A percentile compares a stretch with the other conserved stretches of the same genome.
phyloP scores from a whole-genome alignment of 2,797 vertebrate species.

The Mormyrus proboscirostris region DNA sequence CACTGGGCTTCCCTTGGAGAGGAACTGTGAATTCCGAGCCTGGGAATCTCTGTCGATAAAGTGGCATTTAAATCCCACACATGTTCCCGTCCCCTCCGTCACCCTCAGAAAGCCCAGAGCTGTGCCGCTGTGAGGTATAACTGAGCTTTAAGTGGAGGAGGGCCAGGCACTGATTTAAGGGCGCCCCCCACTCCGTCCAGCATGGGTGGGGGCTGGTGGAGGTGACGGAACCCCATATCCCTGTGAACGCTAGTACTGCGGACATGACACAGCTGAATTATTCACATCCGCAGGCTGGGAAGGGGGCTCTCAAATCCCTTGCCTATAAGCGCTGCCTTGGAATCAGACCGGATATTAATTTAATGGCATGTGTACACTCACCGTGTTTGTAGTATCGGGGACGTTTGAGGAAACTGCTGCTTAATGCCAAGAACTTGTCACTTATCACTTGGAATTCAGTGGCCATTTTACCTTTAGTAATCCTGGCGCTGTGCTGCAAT shows the following conservation, averaged over 20 bases:
- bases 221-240: not conserved
- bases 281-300: not conserved
- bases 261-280: conserved; percentile 18
- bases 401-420: not conserved
- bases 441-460: not conserved
- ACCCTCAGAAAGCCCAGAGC: not conserved
- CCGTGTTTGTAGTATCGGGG: not conserved
- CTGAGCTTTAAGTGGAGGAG: not conserved
- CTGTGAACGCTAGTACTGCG: not conserved
- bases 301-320: not conserved
- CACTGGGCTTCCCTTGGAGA: not conserved
- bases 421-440: conserved; percentile 4
- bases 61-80: not conserved
- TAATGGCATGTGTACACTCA: not conserved
- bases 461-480: not conserved
- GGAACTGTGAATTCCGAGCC: not conserved
- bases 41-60: not conserved
- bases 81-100: not conserved
- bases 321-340: not conserved
- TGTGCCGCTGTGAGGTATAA: not conserved
- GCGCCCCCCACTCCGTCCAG: not conserved
- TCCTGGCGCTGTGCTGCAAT: not conserved
- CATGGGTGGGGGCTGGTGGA: not conserved
- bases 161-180: not conserved
- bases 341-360: not conserved